These are phyloP conservation scores for Drosophila algonquin DNA, from an alignment of 2,888 invertebrate genomes.

Conservation along the genomic window DNA sequence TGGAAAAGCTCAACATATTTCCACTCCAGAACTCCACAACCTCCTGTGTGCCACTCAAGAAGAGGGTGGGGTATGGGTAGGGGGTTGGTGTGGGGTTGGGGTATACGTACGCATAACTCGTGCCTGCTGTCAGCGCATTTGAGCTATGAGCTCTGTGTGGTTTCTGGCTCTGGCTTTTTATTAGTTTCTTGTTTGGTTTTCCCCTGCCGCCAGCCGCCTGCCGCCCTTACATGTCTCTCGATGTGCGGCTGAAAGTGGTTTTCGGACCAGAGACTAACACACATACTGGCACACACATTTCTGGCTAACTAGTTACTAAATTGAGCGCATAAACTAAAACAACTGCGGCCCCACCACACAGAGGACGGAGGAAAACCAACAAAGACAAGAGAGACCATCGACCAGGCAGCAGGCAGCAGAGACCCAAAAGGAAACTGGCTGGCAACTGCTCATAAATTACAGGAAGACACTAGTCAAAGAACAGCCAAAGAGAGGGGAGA, in stretches of 20 bases:
- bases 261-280: slow-evolving; percentile 29
- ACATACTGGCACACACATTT: slow-evolving; percentile 36
- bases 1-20: slow-evolving; percentile 78
- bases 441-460: slow-evolving; percentile 69
- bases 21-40: slow-evolving; percentile 5
- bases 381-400: slow-evolving; percentile 14
- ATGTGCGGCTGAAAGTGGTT: slow-evolving; percentile 58
- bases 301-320: slow-evolving; percentile 75
- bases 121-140: slow-evolving; percentile 78
- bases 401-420: not conserved
- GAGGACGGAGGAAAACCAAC: slow-evolving; percentile 11
- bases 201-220: not conserved
- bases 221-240: not conserved
- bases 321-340: slow-evolving; percentile 76
- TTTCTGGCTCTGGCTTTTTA: slow-evolving; percentile 70
- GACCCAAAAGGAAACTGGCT: slow-evolving; percentile 50
- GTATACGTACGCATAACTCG: slow-evolving; percentile 68
- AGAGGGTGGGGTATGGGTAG: too few relatives aligned
- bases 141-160: slow-evolving; percentile 76
- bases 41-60: not conserved
- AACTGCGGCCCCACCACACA: slow-evolving; percentile 45
- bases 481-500: slow-evolving; percentile 7
- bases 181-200: slow-evolving; percentile 68
- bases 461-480: slow-evolving; percentile 55
- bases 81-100: not conserved